Percentiles rank a stretch among this genome's conserved stretches.
These are phyloP conservation scores for Hippolais icterina DNA, from an alignment of 2,113 vertebrate genomes.

Conservation along the genomic window DNA sequence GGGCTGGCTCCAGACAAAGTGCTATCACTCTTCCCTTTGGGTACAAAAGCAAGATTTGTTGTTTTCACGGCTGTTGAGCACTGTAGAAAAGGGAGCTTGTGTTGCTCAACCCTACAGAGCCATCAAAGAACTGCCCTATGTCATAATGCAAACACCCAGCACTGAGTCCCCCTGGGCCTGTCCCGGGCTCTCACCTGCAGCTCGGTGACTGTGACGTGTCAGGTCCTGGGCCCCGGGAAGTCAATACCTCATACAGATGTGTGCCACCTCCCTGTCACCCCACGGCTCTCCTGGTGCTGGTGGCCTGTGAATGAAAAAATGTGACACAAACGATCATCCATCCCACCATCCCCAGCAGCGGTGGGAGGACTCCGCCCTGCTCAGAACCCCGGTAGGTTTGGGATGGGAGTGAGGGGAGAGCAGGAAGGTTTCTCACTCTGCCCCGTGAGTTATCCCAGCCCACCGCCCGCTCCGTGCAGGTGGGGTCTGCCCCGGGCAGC, in stretches of 20 bases:
- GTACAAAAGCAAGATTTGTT: not conserved
- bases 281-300: not conserved
- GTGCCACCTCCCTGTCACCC: not conserved
- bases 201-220: not conserved
- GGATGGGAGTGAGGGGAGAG: not conserved
- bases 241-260: accelerated
- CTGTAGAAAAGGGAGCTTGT: accelerated
- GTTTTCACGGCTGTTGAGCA: accelerated
- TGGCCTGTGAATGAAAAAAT: not conserved
- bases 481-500: accelerated
- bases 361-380: not conserved
- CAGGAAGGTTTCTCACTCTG: not conserved
- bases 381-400: not conserved
- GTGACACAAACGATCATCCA: not conserved
- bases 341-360: accelerated
- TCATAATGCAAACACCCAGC: not conserved
- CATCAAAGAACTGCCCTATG: accelerated
- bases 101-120: not conserved
- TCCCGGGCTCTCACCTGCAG: not conserved
- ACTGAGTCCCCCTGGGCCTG: accelerated
- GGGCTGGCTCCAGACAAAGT: not conserved
- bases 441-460: accelerated
- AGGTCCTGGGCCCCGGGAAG: accelerated
- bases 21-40: not conserved
- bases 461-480: accelerated